Conservation (phyloP, 2,113 vertebrate genomes). For the Sinocyclocheilus anophthalmus region DNA sequence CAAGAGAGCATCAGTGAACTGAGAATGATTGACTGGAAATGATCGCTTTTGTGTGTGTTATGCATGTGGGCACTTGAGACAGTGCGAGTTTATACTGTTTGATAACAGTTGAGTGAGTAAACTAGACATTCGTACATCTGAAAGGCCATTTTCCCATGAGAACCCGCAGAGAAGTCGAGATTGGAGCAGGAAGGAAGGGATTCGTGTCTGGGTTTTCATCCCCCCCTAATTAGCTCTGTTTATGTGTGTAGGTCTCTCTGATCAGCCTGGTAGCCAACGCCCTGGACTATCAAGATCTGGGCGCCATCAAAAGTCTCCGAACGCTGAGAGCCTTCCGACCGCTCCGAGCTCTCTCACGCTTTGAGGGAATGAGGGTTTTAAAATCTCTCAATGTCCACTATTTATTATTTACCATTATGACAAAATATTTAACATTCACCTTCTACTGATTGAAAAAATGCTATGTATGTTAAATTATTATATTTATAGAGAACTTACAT, state of each 20-base stretch:
- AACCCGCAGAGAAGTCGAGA: neutral
- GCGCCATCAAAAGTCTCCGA: constrained; percentile 92
- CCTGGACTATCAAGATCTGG: constrained; percentile 84
- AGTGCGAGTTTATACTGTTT: neutral
- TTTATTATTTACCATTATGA: neutral
- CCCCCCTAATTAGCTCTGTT: constrained; percentile 21
- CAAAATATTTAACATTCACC: too few species aligned
- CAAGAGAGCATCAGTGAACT: constrained; percentile 5
- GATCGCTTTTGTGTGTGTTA: neutral
- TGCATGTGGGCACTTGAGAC: neutral
- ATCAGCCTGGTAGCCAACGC: constrained; percentile 90
- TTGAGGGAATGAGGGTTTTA: constrained; percentile 99
- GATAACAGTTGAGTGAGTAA: constrained; percentile 30
- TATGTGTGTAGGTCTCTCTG: constrained; percentile 85
- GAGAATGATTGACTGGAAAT: neutral
- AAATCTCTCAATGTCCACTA: constrained; percentile 63
- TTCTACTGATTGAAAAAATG: too few species aligned
- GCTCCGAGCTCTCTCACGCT: constrained; percentile 93
- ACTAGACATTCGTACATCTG: constrained; percentile 38
- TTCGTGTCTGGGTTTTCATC: constrained; percentile 15
- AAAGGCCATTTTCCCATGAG: constrained; percentile 13
- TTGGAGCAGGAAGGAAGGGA: constrained; percentile 8
- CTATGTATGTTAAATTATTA: too few species aligned
- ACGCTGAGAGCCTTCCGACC: constrained; percentile 95
- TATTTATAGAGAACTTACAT: too few species aligned